Evolutionary conservation across 1,140 invertebrate species (phyloP).

Genomic region (Bombus superbus): DNA sequence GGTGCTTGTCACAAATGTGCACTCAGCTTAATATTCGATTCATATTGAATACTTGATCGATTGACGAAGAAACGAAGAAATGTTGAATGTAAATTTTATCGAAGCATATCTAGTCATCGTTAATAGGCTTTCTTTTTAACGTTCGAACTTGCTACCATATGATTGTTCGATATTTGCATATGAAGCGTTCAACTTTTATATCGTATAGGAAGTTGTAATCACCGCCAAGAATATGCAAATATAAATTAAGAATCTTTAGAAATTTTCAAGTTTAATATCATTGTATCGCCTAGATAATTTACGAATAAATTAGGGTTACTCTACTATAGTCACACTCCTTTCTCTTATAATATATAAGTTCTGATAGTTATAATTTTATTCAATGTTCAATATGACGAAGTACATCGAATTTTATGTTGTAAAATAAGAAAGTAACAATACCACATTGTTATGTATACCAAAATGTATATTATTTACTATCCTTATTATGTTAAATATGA

Average conservation of each 20-base stretch:
- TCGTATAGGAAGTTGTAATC: not conserved
- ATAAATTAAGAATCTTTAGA: not conserved
- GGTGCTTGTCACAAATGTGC: not conserved
- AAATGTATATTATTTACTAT: conserved; percentile 4
- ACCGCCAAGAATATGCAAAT: not conserved
- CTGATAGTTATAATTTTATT: not conserved
- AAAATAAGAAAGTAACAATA: not conserved
- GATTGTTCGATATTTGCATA: not conserved
- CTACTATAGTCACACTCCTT: not conserved
- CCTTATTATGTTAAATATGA: conserved; percentile 1
- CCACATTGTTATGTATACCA: not conserved
- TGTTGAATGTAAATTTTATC: not conserved
- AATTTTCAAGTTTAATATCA: not conserved
- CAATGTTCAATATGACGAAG: not conserved
- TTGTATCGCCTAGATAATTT: not conserved
- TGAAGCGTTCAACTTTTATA: not conserved
- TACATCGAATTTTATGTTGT: not conserved
- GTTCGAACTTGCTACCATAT: not conserved
- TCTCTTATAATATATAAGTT: not conserved
- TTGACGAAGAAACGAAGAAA: not conserved
- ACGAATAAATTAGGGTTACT: not conserved
- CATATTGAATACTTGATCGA: not conserved
- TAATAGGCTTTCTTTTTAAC: not conserved
- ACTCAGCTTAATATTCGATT: not conserved
- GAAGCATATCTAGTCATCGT: conserved; percentile 7